A percentile compares a stretch with the other conserved stretches of the same genome.
Conservation (phyloP, 2,797 vertebrate genomes). For the Salmo trutta region DNA sequence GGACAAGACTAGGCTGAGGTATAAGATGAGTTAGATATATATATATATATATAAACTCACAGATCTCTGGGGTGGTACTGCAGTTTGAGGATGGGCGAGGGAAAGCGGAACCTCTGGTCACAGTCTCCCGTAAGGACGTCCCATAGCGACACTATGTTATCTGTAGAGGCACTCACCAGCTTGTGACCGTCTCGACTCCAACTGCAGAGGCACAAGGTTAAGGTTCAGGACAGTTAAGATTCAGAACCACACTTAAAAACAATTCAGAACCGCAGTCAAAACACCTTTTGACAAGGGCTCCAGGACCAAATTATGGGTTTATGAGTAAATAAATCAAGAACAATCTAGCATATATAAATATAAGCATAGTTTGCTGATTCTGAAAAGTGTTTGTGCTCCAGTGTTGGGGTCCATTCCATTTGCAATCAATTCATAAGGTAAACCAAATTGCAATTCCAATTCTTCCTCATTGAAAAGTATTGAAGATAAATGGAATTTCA, state of each 20-base stretch:
- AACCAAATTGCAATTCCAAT: no score
- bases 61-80: conserved; percentile 95
- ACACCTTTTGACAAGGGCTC: not conserved
- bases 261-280: not conserved
- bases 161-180: conserved; percentile 93
- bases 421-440: no score
- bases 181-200: conserved; percentile 99
- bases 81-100: conserved; percentile 94
- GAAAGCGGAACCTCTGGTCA: conserved; percentile 96
- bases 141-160: conserved; percentile 98
- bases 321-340: not conserved
- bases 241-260: not conserved
- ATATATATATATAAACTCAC: conserved; percentile 73
- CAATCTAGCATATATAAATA: not conserved
- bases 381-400: not conserved
- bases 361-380: not conserved
- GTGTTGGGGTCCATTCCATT: no score
- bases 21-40: not conserved
- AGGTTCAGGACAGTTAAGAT: not conserved
- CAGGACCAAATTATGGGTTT: not conserved
- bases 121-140: conserved; percentile 96
- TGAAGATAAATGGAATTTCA: no score
- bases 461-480: no score
- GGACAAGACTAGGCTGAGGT: not conserved
- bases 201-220: conserved; percentile 60